Evolutionary conservation across 53 echinoderm and acorn worm species (phyloP).

Genomic region (Luidia sarsii): DNA sequence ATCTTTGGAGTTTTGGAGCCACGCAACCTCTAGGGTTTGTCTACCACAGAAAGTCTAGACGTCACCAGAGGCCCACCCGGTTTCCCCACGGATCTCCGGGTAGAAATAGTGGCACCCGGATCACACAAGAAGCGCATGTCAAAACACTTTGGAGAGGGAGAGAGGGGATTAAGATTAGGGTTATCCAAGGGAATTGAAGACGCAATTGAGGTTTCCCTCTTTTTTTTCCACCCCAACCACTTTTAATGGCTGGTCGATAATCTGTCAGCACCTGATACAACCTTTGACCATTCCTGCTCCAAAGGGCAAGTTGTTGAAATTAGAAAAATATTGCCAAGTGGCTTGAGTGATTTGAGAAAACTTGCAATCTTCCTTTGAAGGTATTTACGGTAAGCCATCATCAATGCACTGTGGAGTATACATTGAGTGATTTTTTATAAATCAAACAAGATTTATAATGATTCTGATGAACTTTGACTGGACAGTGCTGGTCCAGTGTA

Average conservation of each 20-base stretch:
- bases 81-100: background rate
- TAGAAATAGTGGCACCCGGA: background rate
- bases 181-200: background rate
- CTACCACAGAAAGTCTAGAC: background rate
- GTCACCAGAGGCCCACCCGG: conserved; percentile 6
- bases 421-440: too few relatives aligned
- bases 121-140: conserved; percentile 45
- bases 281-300: background rate
- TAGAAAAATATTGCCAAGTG: background rate
- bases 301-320: background rate
- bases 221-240: background rate
- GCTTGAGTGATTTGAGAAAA: too few relatives aligned
- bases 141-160: conserved; percentile 34
- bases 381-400: too few relatives aligned
- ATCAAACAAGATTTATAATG: too few relatives aligned
- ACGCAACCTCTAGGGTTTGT: background rate
- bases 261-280: conserved; percentile 11
- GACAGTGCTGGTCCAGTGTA: too few relatives aligned
- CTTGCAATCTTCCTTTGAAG: too few relatives aligned
- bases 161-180: conserved; percentile 9
- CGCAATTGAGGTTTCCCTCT: background rate
- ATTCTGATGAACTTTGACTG: too few relatives aligned
- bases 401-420: too few relatives aligned
- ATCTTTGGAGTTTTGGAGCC: too few relatives aligned
- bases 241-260: background rate